Conservation (phyloP, 2,888 invertebrate genomes). For the Ernsta delagoae region DNA sequence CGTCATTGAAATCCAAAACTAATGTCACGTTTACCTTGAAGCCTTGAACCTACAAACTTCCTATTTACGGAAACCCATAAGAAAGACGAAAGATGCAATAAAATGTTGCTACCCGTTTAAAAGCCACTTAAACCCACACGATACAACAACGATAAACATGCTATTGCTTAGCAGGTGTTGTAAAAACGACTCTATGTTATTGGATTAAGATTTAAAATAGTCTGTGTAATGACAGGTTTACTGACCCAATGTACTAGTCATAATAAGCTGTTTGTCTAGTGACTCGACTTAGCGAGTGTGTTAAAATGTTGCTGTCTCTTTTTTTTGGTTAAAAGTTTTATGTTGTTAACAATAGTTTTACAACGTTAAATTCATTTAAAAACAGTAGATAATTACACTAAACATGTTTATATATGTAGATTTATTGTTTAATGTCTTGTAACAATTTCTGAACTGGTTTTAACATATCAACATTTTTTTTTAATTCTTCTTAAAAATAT, state of each 20-base stretch:
- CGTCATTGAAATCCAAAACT: too few species aligned
- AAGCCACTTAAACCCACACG: conserved; percentile 26
- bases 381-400: too few species aligned
- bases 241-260: not conserved
- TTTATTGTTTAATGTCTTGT: too few species aligned
- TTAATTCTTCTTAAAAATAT: too few species aligned
- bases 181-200: conserved; percentile 3
- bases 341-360: too few species aligned
- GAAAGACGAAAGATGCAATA: conserved; percentile 12
- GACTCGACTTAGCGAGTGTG: not conserved
- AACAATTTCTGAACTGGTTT: too few species aligned
- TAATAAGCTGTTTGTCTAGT: conserved; percentile 1
- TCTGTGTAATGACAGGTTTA: not conserved
- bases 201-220: not conserved
- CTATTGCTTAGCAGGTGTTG: not conserved
- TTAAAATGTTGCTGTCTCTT: not conserved
- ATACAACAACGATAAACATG: conserved; percentile 22
- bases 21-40: too few species aligned
- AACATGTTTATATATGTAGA: too few species aligned
- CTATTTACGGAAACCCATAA: conserved; percentile 20
- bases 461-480: too few species aligned
- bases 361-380: too few species aligned
- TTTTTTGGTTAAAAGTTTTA: not conserved
- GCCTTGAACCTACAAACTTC: conserved; percentile 6
- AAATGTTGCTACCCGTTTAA: conserved; percentile 24